Conservation (phyloP, 2,888 invertebrate genomes). For the Tipula unca region DNA sequence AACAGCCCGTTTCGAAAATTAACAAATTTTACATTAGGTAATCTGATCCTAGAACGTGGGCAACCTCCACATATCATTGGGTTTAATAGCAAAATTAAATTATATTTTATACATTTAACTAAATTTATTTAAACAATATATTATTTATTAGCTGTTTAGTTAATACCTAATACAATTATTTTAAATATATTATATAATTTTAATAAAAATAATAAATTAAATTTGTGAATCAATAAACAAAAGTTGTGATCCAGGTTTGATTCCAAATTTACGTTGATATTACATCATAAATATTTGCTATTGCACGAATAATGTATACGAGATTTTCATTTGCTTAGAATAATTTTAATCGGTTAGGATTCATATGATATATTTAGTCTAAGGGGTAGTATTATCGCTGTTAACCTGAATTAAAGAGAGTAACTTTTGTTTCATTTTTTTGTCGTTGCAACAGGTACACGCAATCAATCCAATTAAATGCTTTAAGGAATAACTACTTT, state of each 20-base stretch:
- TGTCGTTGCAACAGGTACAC: slow-evolving; percentile 81
- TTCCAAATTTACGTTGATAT: not conserved
- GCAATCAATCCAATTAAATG: slow-evolving; percentile 77
- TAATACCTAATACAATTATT: not conserved
- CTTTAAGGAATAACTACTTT: slow-evolving; percentile 79
- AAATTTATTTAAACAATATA: not conserved
- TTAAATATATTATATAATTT: not conserved
- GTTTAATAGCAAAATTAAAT: not conserved
- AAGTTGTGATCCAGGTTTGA: not conserved
- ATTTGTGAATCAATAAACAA: not conserved
- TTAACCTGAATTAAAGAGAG: slow-evolving; percentile 55
- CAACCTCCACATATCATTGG: too few relatives aligned
- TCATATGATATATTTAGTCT: not conserved
- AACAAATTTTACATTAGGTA: too few relatives aligned
- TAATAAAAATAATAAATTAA: not conserved
- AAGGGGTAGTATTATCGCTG: not conserved
- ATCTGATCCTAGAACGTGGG: too few relatives aligned
- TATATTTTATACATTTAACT: not conserved
- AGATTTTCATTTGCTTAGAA: not conserved
- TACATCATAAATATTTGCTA: not conserved
- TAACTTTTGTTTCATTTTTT: slow-evolving; percentile 74
- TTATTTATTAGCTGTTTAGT: not conserved
- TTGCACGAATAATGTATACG: not conserved
- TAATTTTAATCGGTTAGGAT: not conserved
- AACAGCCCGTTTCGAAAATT: too few relatives aligned